Percentiles rank a stretch among this genome's conserved stretches.
phyloP scores from a whole-genome alignment of 2,113 vertebrate species.

The Antidorcas marsupialis region DNA sequence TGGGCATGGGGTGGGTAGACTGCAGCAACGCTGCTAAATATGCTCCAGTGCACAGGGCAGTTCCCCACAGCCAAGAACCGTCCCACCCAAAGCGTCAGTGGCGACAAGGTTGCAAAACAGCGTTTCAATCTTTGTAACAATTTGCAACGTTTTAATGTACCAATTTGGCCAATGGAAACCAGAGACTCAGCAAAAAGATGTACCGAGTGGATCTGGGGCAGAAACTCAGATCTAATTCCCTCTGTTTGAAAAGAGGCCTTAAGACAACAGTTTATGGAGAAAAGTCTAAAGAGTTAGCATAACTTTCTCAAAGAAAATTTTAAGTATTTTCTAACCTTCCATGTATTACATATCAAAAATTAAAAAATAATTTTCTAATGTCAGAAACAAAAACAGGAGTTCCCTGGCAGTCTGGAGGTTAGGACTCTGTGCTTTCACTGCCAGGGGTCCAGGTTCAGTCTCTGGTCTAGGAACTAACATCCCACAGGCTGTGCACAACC shows the following conservation, averaged over 20 bases:
- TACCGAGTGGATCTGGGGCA: not conserved
- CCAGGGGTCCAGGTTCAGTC: rapidly evolving
- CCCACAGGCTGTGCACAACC: not conserved
- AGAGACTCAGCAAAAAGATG: not conserved
- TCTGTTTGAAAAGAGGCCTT: not conserved
- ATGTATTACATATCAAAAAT: not conserved
- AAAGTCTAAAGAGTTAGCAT: not conserved
- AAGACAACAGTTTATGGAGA: not conserved
- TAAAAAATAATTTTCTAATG: not conserved
- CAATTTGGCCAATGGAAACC: not conserved
- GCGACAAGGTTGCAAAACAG: not conserved
- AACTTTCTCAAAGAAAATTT: not conserved
- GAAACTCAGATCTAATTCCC: not conserved
- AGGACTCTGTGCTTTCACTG: not conserved
- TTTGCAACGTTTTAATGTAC: not conserved
- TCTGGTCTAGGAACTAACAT: not conserved
- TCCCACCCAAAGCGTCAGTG: not conserved
- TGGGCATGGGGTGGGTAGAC: not conserved
- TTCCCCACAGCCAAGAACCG: not conserved
- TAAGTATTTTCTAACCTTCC: not conserved
- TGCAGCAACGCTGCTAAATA: not conserved
- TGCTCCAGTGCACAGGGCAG: rapidly evolving
- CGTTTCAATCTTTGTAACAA: not conserved
- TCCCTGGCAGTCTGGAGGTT: not conserved
- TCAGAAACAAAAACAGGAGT: not conserved